Evolutionary conservation across 2,797 vertebrate genomes (phyloP).

Genomic region (Poeciliopsis turneri): DNA sequence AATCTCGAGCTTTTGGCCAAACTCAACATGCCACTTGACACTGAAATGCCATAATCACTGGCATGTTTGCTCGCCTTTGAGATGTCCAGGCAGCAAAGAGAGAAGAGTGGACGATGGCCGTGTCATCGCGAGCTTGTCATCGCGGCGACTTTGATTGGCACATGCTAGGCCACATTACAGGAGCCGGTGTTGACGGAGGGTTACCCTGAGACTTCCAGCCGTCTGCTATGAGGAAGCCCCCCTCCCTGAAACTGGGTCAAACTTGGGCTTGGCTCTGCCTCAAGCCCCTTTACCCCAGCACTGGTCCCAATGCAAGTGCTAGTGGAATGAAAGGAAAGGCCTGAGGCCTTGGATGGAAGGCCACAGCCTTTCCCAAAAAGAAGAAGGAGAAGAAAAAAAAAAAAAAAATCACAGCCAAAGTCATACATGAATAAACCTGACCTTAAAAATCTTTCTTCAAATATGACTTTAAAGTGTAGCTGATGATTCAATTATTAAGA

Average conservation of each 20-base stretch:
- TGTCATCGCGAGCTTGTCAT: slow-evolving; percentile 77
- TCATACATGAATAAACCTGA: not conserved
- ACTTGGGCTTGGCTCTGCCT: slow-evolving; percentile 51
- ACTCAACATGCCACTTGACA: slow-evolving; percentile 76
- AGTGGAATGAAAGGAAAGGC: slow-evolving; percentile 53
- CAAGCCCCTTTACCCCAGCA: slow-evolving; percentile 51
- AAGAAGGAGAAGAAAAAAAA: not conserved
- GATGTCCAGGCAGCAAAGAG: slow-evolving; percentile 68
- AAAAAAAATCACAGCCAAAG: slow-evolving; percentile 16
- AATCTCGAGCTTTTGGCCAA: slow-evolving; percentile 63
- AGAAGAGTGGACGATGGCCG: slow-evolving; percentile 56
- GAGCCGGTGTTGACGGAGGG: slow-evolving; percentile 72
- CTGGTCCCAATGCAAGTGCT: slow-evolving; percentile 48
- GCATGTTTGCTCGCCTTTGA: slow-evolving; percentile 70
- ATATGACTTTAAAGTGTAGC: not conserved
- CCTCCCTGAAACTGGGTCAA: slow-evolving; percentile 74
- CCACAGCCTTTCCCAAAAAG: slow-evolving; percentile 17
- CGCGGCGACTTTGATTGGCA: slow-evolving; percentile 69
- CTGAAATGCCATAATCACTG: slow-evolving; percentile 78
- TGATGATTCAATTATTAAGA: not conserved
- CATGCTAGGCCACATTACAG: slow-evolving; percentile 73
- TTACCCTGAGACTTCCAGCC: slow-evolving; percentile 64
- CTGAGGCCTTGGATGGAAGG: slow-evolving; percentile 54
- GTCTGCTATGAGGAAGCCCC: slow-evolving; percentile 58
- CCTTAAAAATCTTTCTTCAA: not conserved